Evolutionary conservation across 1,140 invertebrate genomes (phyloP).

Genomic region (Meteorus sp.): DNA sequence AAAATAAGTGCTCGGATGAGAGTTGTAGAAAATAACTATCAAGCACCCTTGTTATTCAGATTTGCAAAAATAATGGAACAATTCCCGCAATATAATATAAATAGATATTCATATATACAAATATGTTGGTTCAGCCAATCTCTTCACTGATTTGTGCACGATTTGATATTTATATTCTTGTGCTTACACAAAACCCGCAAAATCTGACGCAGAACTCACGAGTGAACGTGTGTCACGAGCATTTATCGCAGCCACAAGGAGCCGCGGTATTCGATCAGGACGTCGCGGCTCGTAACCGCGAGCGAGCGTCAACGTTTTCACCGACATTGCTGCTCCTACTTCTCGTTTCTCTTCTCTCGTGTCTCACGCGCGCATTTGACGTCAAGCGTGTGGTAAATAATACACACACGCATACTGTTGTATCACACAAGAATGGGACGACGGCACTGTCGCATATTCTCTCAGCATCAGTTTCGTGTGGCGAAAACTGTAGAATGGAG

Average conservation of each 20-base stretch:
- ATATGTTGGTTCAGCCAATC: no score
- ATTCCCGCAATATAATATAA: no score
- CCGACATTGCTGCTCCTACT: slow-evolving; percentile 14
- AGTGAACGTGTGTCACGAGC: background rate
- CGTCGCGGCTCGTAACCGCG: background rate
- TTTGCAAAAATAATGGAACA: no score
- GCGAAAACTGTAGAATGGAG: background rate
- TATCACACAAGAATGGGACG: background rate
- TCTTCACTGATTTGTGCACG: no score
- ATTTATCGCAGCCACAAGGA: slow-evolving; percentile 3
- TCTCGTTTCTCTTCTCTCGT: no score
- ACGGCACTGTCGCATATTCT: background rate
- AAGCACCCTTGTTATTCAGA: no score
- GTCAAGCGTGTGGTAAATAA: background rate
- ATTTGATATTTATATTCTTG: no score
- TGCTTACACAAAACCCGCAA: no score
- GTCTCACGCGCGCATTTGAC: no score
- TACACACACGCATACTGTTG: background rate
- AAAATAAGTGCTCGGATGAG: no score
- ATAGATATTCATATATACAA: no score
- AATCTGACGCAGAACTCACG: background rate
- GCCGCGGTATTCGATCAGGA: slow-evolving; percentile 14
- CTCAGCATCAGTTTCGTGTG: background rate
- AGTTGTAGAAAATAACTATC: no score
- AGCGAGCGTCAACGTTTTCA: slow-evolving; percentile 4